Percentiles rank a stretch among this genome's conserved stretches.
Evolutionary conservation across 2,888 invertebrate genomes (phyloP).

Genomic region (Pyrocoelia pectoralis): DNA sequence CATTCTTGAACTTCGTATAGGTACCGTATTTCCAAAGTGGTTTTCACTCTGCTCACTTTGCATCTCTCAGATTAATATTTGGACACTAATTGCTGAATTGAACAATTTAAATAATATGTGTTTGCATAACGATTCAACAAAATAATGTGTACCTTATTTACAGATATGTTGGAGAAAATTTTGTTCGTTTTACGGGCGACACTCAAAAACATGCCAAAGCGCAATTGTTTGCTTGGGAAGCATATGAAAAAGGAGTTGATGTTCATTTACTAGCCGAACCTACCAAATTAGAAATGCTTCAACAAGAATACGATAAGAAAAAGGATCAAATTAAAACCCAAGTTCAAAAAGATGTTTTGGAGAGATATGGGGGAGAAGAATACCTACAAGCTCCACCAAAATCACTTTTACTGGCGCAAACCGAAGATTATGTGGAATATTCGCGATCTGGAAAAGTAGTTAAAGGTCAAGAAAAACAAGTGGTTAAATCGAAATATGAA

Average conservation of each 20-base stretch:
- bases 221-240: conserved; percentile 98
- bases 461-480: conserved; percentile 87
- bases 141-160: too few species aligned
- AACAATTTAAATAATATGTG: too few species aligned
- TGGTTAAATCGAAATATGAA: conserved; percentile 88
- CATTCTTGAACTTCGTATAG: too few species aligned
- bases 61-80: too few species aligned
- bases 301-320: conserved; percentile 88
- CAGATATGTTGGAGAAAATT: conserved; percentile 93
- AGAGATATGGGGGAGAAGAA: conserved; percentile 95
- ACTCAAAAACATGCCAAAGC: conserved; percentile 89
- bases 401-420: conserved; percentile 90
- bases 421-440: conserved; percentile 95
- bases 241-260: conserved; percentile 90
- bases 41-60: too few species aligned
- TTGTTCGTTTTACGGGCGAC: conserved; percentile 93
- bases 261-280: conserved; percentile 97
- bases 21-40: too few species aligned
- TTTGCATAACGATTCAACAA: too few species aligned
- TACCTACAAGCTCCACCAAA: conserved; percentile 88
- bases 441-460: conserved; percentile 89
- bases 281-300: conserved; percentile 92
- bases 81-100: too few species aligned
- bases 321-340: conserved; percentile 89
- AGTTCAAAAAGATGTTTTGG: conserved; percentile 84